Conservation (phyloP, 2,113 vertebrate genomes). For the Sylvietta virens region DNA sequence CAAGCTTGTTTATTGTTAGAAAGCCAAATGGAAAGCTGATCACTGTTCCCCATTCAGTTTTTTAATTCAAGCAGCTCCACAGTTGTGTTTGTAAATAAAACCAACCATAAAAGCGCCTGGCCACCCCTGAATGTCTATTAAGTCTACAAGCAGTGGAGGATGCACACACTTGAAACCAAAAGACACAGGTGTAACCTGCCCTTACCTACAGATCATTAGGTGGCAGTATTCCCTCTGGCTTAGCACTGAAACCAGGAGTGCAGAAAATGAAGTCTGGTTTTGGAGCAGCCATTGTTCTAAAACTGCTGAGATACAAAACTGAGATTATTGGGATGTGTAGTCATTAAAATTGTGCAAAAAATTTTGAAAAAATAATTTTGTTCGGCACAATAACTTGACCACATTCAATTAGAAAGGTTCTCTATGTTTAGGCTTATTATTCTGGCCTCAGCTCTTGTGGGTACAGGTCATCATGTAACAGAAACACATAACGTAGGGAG, state of each 20-base stretch:
- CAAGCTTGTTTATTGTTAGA: background rate
- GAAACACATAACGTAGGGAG: fast-evolving
- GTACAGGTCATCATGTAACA: background rate
- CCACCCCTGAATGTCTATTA: background rate
- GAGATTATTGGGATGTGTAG: background rate
- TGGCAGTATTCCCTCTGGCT: slow-evolving; percentile 43
- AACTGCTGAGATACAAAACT: background rate
- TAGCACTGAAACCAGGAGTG: background rate
- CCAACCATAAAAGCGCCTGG: background rate
- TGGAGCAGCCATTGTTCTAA: background rate
- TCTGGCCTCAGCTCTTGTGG: background rate
- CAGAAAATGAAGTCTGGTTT: background rate
- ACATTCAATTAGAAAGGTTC: background rate
- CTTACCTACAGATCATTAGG: slow-evolving; percentile 20
- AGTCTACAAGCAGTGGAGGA: background rate
- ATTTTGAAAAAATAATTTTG: background rate
- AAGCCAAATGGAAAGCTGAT: slow-evolving; percentile 1
- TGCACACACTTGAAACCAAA: background rate
- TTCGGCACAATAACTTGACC: background rate
- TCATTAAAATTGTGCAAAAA: background rate
- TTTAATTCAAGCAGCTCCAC: background rate
- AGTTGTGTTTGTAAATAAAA: background rate
- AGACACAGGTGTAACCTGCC: background rate
- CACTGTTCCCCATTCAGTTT: background rate
- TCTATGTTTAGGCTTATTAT: background rate